phyloP scores from a whole-genome alignment of 2,888 invertebrate genomes.

The Tachina grossa region DNA sequence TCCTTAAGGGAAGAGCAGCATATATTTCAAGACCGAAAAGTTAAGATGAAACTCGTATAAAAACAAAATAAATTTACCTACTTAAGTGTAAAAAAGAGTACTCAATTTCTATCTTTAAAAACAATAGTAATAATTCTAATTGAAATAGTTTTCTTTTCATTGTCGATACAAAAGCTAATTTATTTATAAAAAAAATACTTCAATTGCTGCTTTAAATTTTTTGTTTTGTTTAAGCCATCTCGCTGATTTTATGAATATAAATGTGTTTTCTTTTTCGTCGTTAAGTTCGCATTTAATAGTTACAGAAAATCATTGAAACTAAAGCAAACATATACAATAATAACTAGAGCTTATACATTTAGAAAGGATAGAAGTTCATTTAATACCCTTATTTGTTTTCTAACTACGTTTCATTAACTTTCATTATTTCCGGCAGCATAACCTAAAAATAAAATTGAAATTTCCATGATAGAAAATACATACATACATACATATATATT shows the following conservation, averaged over 20 bases:
- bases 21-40: conserved; percentile 52
- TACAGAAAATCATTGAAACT: conserved; percentile 46
- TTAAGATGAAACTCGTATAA: conserved; percentile 53
- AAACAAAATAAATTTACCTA: conserved; percentile 55
- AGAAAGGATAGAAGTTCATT: not conserved
- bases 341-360: conserved; percentile 41
- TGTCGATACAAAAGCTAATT: conserved; percentile 19
- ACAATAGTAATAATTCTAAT: not conserved
- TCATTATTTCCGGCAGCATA: not conserved
- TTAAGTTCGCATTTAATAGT: conserved; percentile 63
- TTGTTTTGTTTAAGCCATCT: conserved; percentile 40
- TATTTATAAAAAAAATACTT: conserved; percentile 15
- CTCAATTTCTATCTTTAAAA: conserved; percentile 31
- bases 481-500: not conserved
- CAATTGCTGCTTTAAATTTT: conserved; percentile 45
- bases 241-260: conserved; percentile 18
- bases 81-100: conserved; percentile 58
- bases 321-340: conserved; percentile 16
- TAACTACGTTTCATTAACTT: not conserved
- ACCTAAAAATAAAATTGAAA: not conserved
- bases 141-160: conserved; percentile 29
- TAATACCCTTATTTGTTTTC: not conserved
- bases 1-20: conserved; percentile 64
- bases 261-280: conserved; percentile 18
- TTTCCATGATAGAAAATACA: not conserved